These are phyloP conservation scores for Hybognathus amarus DNA, from an alignment of 2,797 vertebrate genomes.

Conservation along the genomic window DNA sequence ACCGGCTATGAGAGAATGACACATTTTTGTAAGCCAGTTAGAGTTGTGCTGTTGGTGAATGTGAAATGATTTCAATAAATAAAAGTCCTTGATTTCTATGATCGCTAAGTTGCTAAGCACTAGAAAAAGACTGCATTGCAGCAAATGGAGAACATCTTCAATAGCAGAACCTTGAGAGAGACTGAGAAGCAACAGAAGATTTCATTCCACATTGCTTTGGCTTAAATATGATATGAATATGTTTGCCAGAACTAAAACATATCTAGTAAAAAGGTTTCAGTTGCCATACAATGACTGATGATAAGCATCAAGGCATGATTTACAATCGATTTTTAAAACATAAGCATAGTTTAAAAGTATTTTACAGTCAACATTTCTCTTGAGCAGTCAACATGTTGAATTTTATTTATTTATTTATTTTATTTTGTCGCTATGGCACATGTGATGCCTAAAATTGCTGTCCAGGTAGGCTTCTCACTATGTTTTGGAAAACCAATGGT, in stretches of 20 bases:
- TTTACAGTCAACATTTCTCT: no score
- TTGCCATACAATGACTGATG: background rate
- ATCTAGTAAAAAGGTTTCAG: background rate
- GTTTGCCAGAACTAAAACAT: background rate
- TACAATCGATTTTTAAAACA: background rate
- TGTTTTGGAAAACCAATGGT: background rate
- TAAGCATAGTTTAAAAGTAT: no score
- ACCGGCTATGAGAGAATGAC: background rate
- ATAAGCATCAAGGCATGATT: background rate
- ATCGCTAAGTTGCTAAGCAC: background rate
- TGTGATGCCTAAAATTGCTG: background rate
- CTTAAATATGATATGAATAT: background rate
- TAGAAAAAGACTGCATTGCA: conserved; percentile 26
- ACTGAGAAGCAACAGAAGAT: background rate
- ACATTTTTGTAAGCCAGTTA: background rate
- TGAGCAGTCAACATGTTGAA: no score
- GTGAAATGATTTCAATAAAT: background rate
- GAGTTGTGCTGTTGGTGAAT: background rate
- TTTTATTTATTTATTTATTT: background rate
- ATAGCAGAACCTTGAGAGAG: background rate
- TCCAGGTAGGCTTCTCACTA: background rate
- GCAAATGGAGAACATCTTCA: conserved; percentile 1
- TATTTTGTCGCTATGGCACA: background rate
- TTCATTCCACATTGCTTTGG: background rate
- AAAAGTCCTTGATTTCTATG: background rate